A percentile compares a stretch with the other conserved stretches of the same genome.
Evolutionary conservation across 92 coral and sea anemone species (phyloP).

Genomic region (Zoanthus solanderi): DNA sequence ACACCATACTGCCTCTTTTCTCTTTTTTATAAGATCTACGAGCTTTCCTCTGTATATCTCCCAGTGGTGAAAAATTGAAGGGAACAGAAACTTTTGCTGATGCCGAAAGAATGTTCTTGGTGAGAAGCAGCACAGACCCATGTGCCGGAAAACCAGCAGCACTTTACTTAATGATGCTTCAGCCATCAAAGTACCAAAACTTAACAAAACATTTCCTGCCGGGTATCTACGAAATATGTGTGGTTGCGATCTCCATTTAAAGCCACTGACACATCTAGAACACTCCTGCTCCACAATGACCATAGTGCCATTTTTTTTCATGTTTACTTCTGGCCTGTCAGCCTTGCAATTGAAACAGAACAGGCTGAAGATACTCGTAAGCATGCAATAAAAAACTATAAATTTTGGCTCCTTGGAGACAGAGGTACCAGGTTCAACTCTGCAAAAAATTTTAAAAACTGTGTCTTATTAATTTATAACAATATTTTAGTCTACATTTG

Average conservation of each 20-base stretch:
- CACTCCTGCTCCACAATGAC: neutral
- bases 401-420: conserved; percentile 7
- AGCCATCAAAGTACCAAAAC: neutral
- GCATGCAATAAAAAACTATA: neutral
- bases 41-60: neutral
- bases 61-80: neutral
- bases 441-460: neutral
- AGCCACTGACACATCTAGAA: neutral
- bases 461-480: neutral
- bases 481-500: too few species aligned
- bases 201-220: neutral
- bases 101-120: neutral
- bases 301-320: conserved; percentile 17
- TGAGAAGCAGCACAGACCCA: neutral
- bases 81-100: neutral
- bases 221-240: neutral
- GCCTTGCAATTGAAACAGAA: conserved; percentile 20
- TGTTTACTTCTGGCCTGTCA: neutral
- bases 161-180: neutral
- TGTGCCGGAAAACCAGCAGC: neutral
- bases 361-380: neutral
- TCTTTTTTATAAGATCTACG: neutral
- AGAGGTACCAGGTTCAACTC: neutral
- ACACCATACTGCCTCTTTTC: neutral
- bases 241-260: neutral